phyloP scores from a whole-genome alignment of 2,113 vertebrate species.

The Thoracochromis brauschi region DNA sequence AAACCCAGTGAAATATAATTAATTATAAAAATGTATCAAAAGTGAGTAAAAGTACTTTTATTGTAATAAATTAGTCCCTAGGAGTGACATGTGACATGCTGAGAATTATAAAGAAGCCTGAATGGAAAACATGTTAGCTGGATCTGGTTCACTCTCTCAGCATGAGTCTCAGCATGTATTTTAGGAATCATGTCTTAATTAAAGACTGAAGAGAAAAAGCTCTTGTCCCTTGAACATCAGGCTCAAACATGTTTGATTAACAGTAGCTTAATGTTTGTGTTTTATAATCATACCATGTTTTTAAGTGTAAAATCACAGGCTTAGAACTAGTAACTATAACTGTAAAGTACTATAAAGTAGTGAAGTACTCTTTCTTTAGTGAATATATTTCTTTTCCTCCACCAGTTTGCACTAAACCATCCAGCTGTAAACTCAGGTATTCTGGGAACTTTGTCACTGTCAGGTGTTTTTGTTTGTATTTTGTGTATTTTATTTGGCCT shows the following conservation, averaged over 20 bases:
- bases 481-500: neutral
- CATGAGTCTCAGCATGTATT: fast-evolving
- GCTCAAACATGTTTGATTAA: neutral
- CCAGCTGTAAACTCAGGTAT: neutral
- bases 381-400: neutral
- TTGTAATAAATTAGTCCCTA: neutral
- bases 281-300: fast-evolving
- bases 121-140: neutral
- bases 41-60: neutral
- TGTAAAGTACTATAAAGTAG: neutral
- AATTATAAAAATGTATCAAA: neutral
- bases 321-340: neutral
- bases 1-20: neutral
- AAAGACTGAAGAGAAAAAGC: neutral
- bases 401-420: neutral
- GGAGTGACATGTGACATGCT: fast-evolving
- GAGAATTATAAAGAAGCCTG: neutral
- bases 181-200: neutral
- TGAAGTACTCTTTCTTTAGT: neutral
- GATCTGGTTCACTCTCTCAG: neutral
- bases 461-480: neutral
- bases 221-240: neutral
- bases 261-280: neutral
- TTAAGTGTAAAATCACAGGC: neutral
- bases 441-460: neutral